Percentiles rank a stretch among this genome's conserved stretches.
These are phyloP conservation scores for Mythimna albipuncta DNA, from an alignment of 2,888 invertebrate species.

Conservation along the genomic window DNA sequence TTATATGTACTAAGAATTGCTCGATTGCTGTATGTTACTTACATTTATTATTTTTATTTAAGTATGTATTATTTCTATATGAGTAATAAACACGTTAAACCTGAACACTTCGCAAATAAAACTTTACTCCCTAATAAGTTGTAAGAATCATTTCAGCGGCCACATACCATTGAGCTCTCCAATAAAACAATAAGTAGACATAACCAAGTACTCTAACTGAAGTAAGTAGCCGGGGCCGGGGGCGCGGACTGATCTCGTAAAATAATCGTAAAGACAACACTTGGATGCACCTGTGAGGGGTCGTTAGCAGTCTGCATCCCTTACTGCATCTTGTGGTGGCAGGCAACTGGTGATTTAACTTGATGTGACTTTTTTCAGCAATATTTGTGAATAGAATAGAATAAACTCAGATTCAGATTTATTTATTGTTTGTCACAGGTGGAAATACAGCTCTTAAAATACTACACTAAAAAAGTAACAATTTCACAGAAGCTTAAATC, in stretches of 20 bases:
- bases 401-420: too few relatives aligned
- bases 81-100: too few relatives aligned
- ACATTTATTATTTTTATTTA: too few relatives aligned
- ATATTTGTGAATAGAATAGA: too few relatives aligned
- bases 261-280: conserved; percentile 55
- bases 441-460: too few relatives aligned
- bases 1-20: too few relatives aligned
- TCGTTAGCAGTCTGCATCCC: conserved; percentile 40
- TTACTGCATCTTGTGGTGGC: conserved; percentile 17
- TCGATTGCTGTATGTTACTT: too few relatives aligned
- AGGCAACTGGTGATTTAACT: neutral
- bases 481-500: too few relatives aligned
- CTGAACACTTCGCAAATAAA: neutral
- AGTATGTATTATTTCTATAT: too few relatives aligned
- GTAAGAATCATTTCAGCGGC: neutral
- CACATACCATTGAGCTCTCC: neutral
- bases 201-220: neutral
- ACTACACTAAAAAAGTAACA: too few relatives aligned
- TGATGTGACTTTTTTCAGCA: neutral
- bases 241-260: conserved; percentile 39
- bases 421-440: too few relatives aligned
- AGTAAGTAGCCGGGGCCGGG: conserved; percentile 9
- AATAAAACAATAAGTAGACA: conserved; percentile 19
- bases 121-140: neutral
- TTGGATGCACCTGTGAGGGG: conserved; percentile 39